Percentiles rank a stretch among this genome's conserved stretches.
These are phyloP conservation scores for Salvelinus alpinus DNA, from an alignment of 2,113 vertebrate genomes.

Conservation along the genomic window DNA sequence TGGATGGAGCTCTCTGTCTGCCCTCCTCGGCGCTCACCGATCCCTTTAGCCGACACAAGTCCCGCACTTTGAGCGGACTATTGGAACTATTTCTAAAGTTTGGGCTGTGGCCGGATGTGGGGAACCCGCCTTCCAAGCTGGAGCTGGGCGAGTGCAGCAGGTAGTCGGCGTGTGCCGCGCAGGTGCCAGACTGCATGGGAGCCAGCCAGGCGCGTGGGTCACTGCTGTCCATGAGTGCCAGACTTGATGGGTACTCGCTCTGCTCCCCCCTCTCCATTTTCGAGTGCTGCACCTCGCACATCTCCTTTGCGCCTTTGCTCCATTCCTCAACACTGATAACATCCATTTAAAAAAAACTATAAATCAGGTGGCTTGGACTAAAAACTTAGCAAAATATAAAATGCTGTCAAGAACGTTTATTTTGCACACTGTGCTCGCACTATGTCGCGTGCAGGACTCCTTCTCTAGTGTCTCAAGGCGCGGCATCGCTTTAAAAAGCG, in stretches of 20 bases:
- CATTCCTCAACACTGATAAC: slow-evolving; percentile 64
- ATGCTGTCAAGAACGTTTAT: slow-evolving; percentile 19
- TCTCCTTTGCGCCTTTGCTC: slow-evolving; percentile 59
- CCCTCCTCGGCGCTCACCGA: slow-evolving; percentile 48
- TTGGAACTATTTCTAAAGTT: slow-evolving; percentile 68
- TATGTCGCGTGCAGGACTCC: slow-evolving; percentile 77
- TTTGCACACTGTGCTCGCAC: slow-evolving; percentile 55
- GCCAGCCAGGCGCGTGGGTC: slow-evolving; percentile 88
- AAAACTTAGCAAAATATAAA: slow-evolving; percentile 1
- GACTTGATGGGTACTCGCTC: slow-evolving; percentile 63
- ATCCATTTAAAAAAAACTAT: slow-evolving; percentile 59
- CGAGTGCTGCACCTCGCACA: slow-evolving; percentile 18
- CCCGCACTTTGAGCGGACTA: slow-evolving; percentile 69
- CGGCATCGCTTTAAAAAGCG: slow-evolving; percentile 91
- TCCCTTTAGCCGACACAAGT: slow-evolving; percentile 75
- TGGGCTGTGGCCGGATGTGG: slow-evolving; percentile 64
- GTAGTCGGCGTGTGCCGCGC: slow-evolving; percentile 81
- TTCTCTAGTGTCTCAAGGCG: slow-evolving; percentile 80
- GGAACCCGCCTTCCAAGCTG: slow-evolving; percentile 55
- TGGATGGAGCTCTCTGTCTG: slow-evolving; percentile 74
- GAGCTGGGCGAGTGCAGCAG: slow-evolving; percentile 72
- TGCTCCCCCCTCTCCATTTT: slow-evolving; percentile 34
- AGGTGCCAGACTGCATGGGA: slow-evolving; percentile 78
- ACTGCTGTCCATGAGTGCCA: slow-evolving; percentile 78
- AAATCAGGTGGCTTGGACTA: neutral